phyloP scores from a whole-genome alignment of 1,140 invertebrate genomes.

The Araneus ventricosus region DNA sequence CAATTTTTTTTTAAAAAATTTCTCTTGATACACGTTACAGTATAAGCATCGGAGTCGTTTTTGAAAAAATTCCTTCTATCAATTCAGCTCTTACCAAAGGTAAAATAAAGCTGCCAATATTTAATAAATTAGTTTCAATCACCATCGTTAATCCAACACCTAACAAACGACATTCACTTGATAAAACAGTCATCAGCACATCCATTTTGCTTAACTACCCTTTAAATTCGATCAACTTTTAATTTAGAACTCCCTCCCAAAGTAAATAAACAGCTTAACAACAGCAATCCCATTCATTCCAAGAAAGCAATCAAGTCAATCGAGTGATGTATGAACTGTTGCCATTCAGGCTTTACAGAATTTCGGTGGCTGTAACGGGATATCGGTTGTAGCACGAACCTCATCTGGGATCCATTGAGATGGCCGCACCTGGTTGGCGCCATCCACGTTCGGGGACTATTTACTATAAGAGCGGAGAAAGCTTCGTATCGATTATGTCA shows the following conservation, averaged over 20 bases:
- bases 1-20: too few relatives aligned
- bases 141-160: too few relatives aligned
- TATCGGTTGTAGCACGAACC: slow-evolving; percentile 15
- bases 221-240: neutral
- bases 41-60: too few relatives aligned
- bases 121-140: too few relatives aligned
- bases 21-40: too few relatives aligned
- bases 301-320: slow-evolving; percentile 18
- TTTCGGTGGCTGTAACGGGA: slow-evolving; percentile 2
- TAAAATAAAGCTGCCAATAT: too few relatives aligned
- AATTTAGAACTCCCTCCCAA: neutral
- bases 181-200: too few relatives aligned
- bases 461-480: slow-evolving; percentile 5
- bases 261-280: neutral
- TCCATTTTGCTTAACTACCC: neutral
- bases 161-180: too few relatives aligned
- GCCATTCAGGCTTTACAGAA: slow-evolving; percentile 27
- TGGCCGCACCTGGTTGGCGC: slow-evolving; percentile 30
- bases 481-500: slow-evolving; percentile 27
- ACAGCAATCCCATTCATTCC: neutral
- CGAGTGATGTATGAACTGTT: slow-evolving; percentile 36
- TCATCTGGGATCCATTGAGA: neutral
- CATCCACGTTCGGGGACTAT: slow-evolving; percentile 20
- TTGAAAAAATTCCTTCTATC: too few relatives aligned
- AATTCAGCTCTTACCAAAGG: too few relatives aligned